phyloP scores from a whole-genome alignment of 2,888 invertebrate species.

The Drosophila stalkeri region DNA sequence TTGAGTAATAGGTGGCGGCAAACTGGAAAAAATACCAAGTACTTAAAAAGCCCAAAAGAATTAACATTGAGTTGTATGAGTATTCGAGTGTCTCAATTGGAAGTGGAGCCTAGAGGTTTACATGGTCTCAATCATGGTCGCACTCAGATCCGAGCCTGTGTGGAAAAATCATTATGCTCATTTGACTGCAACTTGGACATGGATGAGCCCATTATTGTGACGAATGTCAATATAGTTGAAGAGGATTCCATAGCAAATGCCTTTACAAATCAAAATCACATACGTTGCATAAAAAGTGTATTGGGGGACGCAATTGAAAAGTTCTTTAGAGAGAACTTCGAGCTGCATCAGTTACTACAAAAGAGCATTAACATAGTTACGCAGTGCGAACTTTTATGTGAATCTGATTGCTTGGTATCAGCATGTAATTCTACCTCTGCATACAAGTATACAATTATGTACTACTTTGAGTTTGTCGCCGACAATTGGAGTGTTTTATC shows the following conservation, averaged over 20 bases:
- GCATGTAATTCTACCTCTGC: not conserved
- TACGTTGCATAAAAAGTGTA: not conserved
- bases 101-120: too few relatives aligned
- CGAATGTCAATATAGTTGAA: not conserved
- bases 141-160: not conserved
- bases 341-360: not conserved
- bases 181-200: not conserved
- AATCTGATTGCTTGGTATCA: not conserved
- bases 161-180: not conserved
- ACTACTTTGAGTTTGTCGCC: not conserved
- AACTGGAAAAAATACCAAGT: not conserved
- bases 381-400: not conserved
- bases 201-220: not conserved
- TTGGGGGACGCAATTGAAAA: not conserved
- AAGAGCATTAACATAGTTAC: not conserved
- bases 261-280: too few relatives aligned
- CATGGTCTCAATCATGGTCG: not conserved
- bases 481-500: slow-evolving; percentile 3
- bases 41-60: not conserved
- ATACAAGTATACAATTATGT: not conserved
- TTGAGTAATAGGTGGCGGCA: not conserved
- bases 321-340: not conserved
- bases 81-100: slow-evolving; percentile 1
- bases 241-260: not conserved
- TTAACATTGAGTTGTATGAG: not conserved